These are phyloP conservation scores for Heliconius cydno DNA, from an alignment of 2,888 invertebrate species.

Conservation along the genomic window DNA sequence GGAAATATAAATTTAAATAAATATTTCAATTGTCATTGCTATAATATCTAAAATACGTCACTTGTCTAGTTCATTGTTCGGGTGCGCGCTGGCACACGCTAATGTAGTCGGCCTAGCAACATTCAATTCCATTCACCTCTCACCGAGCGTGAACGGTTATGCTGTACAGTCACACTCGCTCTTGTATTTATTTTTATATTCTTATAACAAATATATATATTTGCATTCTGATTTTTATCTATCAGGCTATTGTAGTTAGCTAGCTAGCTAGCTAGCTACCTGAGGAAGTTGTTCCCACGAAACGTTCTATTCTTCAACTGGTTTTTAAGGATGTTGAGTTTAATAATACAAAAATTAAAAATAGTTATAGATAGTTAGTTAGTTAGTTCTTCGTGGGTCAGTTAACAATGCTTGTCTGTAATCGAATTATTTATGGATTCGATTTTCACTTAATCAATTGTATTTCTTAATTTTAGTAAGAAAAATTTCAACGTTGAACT, in stretches of 20 bases:
- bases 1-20: too few relatives aligned
- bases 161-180: slow-evolving; percentile 49
- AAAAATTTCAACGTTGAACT: too few relatives aligned
- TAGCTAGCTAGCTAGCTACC: neutral
- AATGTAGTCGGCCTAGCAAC: slow-evolving; percentile 79
- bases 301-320: slow-evolving; percentile 4
- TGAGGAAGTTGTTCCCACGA: slow-evolving; percentile 47
- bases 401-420: too few relatives aligned
- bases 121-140: slow-evolving; percentile 81
- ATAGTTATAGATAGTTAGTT: too few relatives aligned
- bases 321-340: neutral
- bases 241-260: slow-evolving; percentile 7
- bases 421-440: neutral
- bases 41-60: slow-evolving; percentile 34
- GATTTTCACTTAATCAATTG: neutral
- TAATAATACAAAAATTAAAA: too few relatives aligned
- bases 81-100: slow-evolving; percentile 73
- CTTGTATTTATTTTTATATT: slow-evolving; percentile 48
- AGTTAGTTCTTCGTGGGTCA: too few relatives aligned
- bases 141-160: slow-evolving; percentile 77
- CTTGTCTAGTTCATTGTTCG: slow-evolving; percentile 79
- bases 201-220: slow-evolving; percentile 44
- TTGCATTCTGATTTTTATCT: slow-evolving; percentile 44
- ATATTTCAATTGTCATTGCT: neutral
- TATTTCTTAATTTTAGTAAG: too few relatives aligned